A percentile compares a stretch with the other conserved stretches of the same genome.
Conservation (phyloP, 2,888 invertebrate species). For the Ophonus ardosiacus region DNA sequence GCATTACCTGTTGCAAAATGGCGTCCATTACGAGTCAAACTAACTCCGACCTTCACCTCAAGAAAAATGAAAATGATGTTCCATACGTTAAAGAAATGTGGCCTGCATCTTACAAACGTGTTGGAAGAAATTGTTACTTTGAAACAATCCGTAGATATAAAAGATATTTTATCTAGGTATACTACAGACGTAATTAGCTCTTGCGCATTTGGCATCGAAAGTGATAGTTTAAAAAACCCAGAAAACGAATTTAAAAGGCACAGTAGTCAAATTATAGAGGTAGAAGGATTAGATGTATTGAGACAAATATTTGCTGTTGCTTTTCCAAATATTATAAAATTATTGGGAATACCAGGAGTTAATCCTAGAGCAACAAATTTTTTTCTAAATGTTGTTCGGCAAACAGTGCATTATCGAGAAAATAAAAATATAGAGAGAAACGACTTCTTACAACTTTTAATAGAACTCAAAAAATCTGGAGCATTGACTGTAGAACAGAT, state of each 20-base stretch:
- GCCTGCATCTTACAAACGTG: conserved; percentile 76
- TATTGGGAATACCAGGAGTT: conserved; percentile 67
- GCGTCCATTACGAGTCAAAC: conserved; percentile 79
- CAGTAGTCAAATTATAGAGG: conserved; percentile 3
- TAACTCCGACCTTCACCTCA: conserved; percentile 82
- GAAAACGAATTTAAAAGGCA: conserved; percentile 75
- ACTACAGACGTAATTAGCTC: conserved; percentile 80
- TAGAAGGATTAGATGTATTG: conserved; percentile 48
- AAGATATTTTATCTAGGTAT: conserved; percentile 78
- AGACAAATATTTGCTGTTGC: conserved; percentile 55
- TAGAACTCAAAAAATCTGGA: conserved; percentile 67
- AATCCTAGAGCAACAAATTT: conserved; percentile 72
- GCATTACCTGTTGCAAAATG: conserved; percentile 78
- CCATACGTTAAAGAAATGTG: conserved; percentile 78
- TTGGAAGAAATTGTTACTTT: conserved; percentile 72
- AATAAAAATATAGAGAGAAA: conserved; percentile 75
- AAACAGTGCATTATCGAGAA: conserved; percentile 75
- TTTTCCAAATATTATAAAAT: conserved; percentile 66
- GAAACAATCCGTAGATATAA: conserved; percentile 69
- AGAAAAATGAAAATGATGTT: conserved; percentile 84
- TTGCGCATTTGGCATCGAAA: conserved; percentile 80
- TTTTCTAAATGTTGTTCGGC: conserved; percentile 74
- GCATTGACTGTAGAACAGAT: conserved; percentile 75
- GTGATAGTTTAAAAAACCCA: conserved; percentile 77
- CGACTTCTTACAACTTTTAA: conserved; percentile 78